Percentiles rank a stretch among this genome's conserved stretches.
Evolutionary conservation across 2,888 invertebrate species (phyloP).

Genomic region (Neoaliturus tenellus): DNA sequence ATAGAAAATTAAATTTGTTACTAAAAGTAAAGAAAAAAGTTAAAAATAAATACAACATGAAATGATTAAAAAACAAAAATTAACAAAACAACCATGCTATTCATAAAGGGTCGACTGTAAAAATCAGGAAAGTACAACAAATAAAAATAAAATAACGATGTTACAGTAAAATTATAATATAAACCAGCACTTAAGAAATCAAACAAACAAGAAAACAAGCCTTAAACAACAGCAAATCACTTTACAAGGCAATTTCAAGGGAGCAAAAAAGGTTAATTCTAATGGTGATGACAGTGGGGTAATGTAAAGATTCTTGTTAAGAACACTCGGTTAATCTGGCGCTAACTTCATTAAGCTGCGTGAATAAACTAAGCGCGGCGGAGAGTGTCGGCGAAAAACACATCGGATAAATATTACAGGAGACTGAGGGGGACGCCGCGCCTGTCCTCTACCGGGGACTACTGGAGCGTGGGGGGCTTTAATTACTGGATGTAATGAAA

Average conservation of each 20-base stretch:
- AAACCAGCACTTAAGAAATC: too few relatives aligned
- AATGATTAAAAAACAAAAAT: too few relatives aligned
- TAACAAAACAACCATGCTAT: too few relatives aligned
- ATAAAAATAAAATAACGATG: too few relatives aligned
- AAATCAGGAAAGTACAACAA: too few relatives aligned
- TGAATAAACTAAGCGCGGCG: slow-evolving; percentile 26
- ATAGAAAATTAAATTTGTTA: too few relatives aligned
- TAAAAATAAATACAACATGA: too few relatives aligned
- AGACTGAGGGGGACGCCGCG: not conserved
- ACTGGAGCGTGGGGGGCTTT: not conserved
- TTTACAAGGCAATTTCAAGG: not conserved
- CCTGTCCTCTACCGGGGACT: not conserved
- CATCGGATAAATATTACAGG: slow-evolving; percentile 29
- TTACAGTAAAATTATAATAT: too few relatives aligned
- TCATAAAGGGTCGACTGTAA: too few relatives aligned
- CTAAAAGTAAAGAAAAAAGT: too few relatives aligned
- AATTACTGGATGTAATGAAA: not conserved
- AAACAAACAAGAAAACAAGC: not conserved
- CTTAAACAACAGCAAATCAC: not conserved
- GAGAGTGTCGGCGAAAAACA: slow-evolving; percentile 25
- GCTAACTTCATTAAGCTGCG: slow-evolving; percentile 16
- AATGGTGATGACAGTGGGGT: slow-evolving; percentile 25
- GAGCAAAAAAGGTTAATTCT: slow-evolving; percentile 21
- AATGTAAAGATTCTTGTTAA: slow-evolving; percentile 30
- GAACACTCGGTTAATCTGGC: slow-evolving; percentile 22